Base-by-base conservation (phyloP, 2,113 vertebrate genomes). In the Amphiprion ocellaris region DNA sequence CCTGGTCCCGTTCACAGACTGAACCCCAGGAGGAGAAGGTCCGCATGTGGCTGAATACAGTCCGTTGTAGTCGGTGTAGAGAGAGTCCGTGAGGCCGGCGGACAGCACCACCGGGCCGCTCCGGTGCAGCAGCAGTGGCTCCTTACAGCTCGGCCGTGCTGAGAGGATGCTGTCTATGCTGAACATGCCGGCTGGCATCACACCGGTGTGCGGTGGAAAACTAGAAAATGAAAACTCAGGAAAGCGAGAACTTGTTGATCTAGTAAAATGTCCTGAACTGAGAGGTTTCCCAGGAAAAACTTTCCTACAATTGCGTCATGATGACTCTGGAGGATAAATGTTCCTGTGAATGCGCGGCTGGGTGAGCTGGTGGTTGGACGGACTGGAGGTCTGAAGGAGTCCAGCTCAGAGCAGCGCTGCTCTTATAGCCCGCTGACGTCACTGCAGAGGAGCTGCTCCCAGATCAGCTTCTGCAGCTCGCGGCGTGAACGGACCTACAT, bases 81-180 rank as follows among this genome's bases (percentile, higher is more conserved):
- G 92, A 41, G 97, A 93, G 88, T 99, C 98, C 93, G 91, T 92
- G 61, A 98, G 94, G 65, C 92, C 84, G 73, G 96, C 83, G 78
- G 96, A 94, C 85, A 97, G 97, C 65, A 97, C 92, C 77, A 97
- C 92, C 58, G 97, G 96, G 37, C 94, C 94, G 93, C 94, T 95
- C 77, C 95, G 95, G 87, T 96, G 96, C 79, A 96, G 93, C 89
- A 97, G 89, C 85, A 96, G 93, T 84, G 98, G 95, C 88, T 98
- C 98, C 91, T 99, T 99, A 88, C 97, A 97, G 93, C 95, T 96
- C 91, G 97, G 96, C 92, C 97, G 95, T 60, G 95, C 96, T 89
- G 98, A 97, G 93, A 99, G 93, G 91, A 99, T 99, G 86, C 96
- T 99, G 95, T 99, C 98, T 92, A 99, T 99, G 95, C 96, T 99